These are phyloP conservation scores for Drosophila mojavensis DNA, from an alignment of 1,140 invertebrate genomes.

Conservation along the genomic window DNA sequence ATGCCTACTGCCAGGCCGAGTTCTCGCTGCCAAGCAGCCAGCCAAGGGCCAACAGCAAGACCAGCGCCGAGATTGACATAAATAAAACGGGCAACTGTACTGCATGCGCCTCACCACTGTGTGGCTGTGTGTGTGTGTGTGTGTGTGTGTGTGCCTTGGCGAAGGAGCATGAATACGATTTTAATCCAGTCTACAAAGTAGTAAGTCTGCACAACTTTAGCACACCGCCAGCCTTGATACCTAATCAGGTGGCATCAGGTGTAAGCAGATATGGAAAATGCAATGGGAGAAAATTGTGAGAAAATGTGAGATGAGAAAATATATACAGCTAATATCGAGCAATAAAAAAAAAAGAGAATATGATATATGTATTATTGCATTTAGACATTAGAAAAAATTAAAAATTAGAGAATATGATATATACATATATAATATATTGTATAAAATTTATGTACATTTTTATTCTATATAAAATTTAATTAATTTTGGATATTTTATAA, in stretches of 20 bases:
- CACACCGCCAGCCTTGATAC: constrained; percentile 26
- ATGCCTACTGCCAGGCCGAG: constrained; percentile 49
- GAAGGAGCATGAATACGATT: constrained; percentile 68
- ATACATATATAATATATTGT: no score
- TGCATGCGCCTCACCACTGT: constrained; percentile 1
- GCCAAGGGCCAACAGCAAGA: constrained; percentile 35
- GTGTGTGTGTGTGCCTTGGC: constrained; percentile 33
- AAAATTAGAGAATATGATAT: no score
- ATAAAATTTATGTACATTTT: no score
- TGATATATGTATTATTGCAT: no score
- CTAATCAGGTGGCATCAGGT: neutral
- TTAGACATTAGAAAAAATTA: no score
- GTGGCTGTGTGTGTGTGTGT: constrained; percentile 12
- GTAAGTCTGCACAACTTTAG: constrained; percentile 8
- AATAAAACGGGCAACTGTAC: constrained; percentile 64
- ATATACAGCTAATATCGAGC: no score
- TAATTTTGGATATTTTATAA: no score
- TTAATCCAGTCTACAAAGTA: constrained; percentile 42
- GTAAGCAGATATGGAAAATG: no score
- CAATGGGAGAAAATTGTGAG: no score
- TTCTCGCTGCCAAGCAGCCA: neutral
- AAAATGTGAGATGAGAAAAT: no score
- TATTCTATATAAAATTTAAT: no score
- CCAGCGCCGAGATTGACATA: constrained; percentile 67
- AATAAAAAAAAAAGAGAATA: no score